These are phyloP conservation scores for Notiomystis cincta DNA, from an alignment of 2,113 vertebrate species.

Conservation along the genomic window DNA sequence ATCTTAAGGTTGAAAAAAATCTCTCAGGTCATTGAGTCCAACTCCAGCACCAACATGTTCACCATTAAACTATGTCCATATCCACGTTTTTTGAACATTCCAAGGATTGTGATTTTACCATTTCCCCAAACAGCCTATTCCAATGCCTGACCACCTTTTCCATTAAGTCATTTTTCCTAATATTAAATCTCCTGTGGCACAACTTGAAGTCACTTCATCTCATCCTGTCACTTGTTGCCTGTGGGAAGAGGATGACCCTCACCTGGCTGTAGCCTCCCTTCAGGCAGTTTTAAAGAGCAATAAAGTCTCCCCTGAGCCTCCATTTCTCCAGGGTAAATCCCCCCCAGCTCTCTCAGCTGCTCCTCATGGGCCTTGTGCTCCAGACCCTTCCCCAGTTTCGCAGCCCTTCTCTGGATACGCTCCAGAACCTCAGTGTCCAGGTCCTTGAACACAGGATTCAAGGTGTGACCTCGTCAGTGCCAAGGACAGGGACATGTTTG, in stretches of 20 bases:
- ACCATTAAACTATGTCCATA: neutral
- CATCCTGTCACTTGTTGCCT: neutral
- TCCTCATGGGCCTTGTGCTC: neutral
- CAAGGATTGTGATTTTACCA: neutral
- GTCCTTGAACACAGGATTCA: neutral
- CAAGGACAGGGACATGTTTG: neutral
- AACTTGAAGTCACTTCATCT: neutral
- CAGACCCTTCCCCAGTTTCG: neutral
- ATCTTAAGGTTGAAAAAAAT: neutral
- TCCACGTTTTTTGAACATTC: neutral
- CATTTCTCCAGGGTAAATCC: neutral
- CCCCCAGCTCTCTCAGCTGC: neutral
- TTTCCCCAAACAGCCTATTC: neutral
- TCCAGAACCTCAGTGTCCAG: neutral
- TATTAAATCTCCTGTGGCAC: neutral
- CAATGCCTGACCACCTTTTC: neutral
- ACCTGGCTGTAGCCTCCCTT: neutral
- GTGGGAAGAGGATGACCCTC: accelerated
- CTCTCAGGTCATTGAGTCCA: neutral
- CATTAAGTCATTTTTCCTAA: neutral
- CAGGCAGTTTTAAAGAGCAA: neutral
- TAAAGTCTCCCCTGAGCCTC: neutral
- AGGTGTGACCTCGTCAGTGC: neutral
- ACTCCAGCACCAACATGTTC: neutral
- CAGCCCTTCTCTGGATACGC: neutral